Base-by-base conservation (phyloP, 2,797 vertebrate species). In the Fringilla coelebs region DNA sequence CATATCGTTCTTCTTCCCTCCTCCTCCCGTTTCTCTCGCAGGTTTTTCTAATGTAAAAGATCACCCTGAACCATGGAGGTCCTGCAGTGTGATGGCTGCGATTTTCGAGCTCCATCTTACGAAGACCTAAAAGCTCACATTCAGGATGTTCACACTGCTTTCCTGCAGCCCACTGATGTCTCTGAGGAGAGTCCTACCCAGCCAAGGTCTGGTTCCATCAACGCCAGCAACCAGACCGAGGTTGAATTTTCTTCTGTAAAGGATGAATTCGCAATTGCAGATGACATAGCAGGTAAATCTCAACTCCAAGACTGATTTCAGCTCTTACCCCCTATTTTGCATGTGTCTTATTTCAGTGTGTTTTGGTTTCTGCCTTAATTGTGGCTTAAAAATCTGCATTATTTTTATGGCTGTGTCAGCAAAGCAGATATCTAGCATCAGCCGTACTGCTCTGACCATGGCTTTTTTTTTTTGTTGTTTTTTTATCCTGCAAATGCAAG, bases 31-130 rank as follows among this genome's bases (percentile, higher is more conserved):
- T 92, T 92, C 68, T 95, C 67, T 74, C 86, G 74, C 96, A 98
- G 99, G 97, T 98, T 98, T 99, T 98, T 98, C 98, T 99, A 98
- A 99, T 99, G 99, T 98, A 98, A 98, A 98, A 98, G 97, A 96
- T 96, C 98, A 98, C 96, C 67, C 96, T 97, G 90, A 97, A 98
- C 95, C 96, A 99, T 99, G 99, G 99, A 99, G 98, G 99, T 99
- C 97, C 98, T 99, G 95, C 99, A 99, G 97, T 99, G 99, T 93
- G 99, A 99, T 97, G 99, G 99, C 97, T 99, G 99, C 94, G 99
- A 99, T 98, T 99, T 99, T 97, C 98, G 99, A 96, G 99, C 99
- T 65, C 99, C 99, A 60, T 99, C 99, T 70, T 99, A 99, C 1
- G 99, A 99, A 95, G 99, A 99, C 96, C 98, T 99, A 89, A 99